A percentile compares a stretch with the other conserved stretches of the same genome.
Conservation (phyloP, 2,888 invertebrate genomes). For the Chaitophorus viminalis region DNA sequence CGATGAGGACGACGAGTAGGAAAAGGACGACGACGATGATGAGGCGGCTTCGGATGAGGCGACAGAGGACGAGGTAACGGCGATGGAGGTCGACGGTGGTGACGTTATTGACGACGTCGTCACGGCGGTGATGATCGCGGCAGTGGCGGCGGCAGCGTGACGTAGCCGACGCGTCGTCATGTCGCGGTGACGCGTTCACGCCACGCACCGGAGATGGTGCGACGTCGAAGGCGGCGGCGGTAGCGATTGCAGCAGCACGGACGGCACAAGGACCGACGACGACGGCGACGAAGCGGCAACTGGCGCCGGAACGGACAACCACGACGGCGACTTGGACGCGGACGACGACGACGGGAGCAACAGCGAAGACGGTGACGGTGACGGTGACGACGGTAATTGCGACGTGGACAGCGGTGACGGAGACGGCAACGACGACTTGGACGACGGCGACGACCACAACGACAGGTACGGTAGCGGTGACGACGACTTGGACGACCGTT, state of each 20-base stretch:
- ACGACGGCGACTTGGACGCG: neutral
- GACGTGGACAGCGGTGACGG: constrained; percentile 13
- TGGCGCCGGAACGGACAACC: neutral
- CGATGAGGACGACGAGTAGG: constrained; percentile 61
- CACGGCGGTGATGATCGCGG: neutral
- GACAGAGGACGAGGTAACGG: neutral
- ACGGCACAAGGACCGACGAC: constrained; percentile 7
- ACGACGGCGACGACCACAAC: constrained; percentile 9
- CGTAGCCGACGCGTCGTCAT: constrained; percentile 49
- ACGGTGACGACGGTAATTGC: neutral
- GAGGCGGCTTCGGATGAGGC: neutral
- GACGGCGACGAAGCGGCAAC: neutral
- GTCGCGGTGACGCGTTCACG: constrained; percentile 54
- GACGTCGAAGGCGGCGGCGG: neutral
- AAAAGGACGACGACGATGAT: constrained; percentile 54
- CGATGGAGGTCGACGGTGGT: too few species aligned
- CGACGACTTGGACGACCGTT: neutral
- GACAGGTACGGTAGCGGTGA: neutral
- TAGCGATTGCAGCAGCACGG: neutral
- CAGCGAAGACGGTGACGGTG: neutral
- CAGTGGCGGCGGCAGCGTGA: constrained; percentile 26
- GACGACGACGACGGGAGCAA: neutral
- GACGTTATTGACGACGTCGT: neutral
- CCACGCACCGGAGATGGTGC: constrained; percentile 41
- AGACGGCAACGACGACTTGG: neutral